Base-by-base conservation (phyloP, 2,113 vertebrate species). In the Suricata suricatta region DNA sequence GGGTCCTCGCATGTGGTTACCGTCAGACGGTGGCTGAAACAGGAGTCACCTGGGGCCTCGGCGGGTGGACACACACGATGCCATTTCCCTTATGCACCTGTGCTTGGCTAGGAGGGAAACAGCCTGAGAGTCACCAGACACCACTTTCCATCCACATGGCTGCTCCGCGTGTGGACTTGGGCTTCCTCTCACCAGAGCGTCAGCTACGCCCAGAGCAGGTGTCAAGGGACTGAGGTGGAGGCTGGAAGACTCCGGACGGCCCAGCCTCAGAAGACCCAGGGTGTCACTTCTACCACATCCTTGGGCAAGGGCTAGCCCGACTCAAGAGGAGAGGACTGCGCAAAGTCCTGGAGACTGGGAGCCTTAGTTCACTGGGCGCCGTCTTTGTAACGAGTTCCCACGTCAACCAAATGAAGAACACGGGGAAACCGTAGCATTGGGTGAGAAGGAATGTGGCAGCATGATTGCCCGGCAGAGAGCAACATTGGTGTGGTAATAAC, bases 401-500 rank as follows among this genome's bases (percentile, higher is more conserved):
- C 35, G 1, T 1, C 71, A 41, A 25, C 71, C 71, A 11, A 12
- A 25, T 25, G 23, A 27, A 27, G 38, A 3, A 7, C 1, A 1
- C 38, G 7, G 7, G 23, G 5, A 15, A 14, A 27, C 27, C 3
- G 33, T 4, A 5, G 12, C 0, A 23, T 7, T 41, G 71, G 38
- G 5, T 27, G 23, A 27, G 71, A 27, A 74, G 38, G 71, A 7
- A 38, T 13, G 0, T 25, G 21, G 0, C 2, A 7, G 0, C 21
- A 7, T 11, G 10, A 38, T 3, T 7, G 11, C 2, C 0, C 3
- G 23, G 23, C 23, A 7, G 38, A 27, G 71, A 41, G 5, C 35
- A 0, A 23, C 0, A 2, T 3, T 25, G 35, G 1, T 0, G 38
- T 41, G 35, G 23, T 25, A 0, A 14, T 7, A 7, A 41, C 71